Evolutionary conservation across 2,113 vertebrate genomes (phyloP).

Genomic region (Felis catus): F.catus_Fca126_mat1.0 CM031419.1:124603501-124604000

Average conservation of each 20-base stretch:
- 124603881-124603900: neutral
- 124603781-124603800: neutral
- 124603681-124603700: neutral
- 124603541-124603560: neutral
- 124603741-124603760: neutral
- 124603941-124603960: neutral
- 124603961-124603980: neutral
- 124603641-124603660: neutral
- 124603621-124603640: neutral
- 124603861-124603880: neutral
- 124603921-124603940: neutral
- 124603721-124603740: neutral
- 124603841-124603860: neutral
- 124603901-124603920: neutral
- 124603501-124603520: neutral
- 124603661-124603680: neutral
- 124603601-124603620: neutral
- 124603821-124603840: neutral
- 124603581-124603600: neutral
- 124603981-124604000: neutral
- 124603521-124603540: neutral
- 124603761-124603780: neutral
- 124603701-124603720: neutral
- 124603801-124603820: neutral
- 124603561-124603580: neutral